Conservation (phyloP, 2,888 invertebrate species). For the Orchestes rusci region DNA sequence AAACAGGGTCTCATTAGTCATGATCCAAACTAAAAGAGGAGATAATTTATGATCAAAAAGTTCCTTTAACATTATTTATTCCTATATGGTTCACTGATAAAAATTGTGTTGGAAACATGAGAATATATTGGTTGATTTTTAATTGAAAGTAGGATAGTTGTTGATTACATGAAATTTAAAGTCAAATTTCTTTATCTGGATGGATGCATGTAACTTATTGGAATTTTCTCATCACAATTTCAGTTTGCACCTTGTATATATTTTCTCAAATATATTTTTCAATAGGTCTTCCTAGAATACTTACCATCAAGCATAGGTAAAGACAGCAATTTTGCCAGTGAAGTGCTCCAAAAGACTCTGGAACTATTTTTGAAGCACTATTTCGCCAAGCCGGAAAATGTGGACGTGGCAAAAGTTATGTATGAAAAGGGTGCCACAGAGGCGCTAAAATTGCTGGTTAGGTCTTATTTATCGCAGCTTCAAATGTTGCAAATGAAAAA, state of each 20-base stretch:
- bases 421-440: slow-evolving; percentile 46
- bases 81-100: no score
- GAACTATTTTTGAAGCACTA: slow-evolving; percentile 45
- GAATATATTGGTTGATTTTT: neutral
- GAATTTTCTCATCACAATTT: no score
- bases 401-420: slow-evolving; percentile 38
- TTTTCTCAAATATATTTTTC: no score
- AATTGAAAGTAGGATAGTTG: neutral
- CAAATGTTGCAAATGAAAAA: slow-evolving; percentile 40
- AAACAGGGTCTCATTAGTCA: neutral
- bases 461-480: slow-evolving; percentile 51
- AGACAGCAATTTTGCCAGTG: slow-evolving; percentile 44
- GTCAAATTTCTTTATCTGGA: no score
- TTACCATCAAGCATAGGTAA: slow-evolving; percentile 58
- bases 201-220: no score
- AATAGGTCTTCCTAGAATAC: slow-evolving; percentile 57
- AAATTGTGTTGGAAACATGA: no score
- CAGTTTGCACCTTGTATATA: no score
- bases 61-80: no score
- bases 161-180: no score
- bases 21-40: neutral
- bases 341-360: slow-evolving; percentile 47
- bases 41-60: no score
- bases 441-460: slow-evolving; percentile 54
- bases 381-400: slow-evolving; percentile 36